Percentiles rank a stretch among this genome's conserved stretches.
Conservation (phyloP, 2,113 vertebrate genomes). For the Cyrtonyx montezumae region DNA sequence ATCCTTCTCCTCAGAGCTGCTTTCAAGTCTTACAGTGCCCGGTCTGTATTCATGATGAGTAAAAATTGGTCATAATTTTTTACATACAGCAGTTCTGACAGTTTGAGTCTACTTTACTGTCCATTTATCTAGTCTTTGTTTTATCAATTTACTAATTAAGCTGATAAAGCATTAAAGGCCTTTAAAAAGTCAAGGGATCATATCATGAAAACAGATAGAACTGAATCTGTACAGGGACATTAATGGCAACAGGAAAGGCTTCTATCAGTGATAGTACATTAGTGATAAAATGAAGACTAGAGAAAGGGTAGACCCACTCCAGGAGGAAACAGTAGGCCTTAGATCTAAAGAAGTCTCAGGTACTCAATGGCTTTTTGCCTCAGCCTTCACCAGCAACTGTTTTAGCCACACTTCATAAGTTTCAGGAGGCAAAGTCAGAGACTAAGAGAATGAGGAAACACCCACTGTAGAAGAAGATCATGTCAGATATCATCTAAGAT, state of each 20-base stretch:
- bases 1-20: no score
- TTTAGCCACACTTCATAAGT: no score
- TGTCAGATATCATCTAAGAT: not conserved
- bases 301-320: not conserved
- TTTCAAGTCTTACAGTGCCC: no score
- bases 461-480: not conserved
- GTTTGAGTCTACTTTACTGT: not conserved
- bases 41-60: no score
- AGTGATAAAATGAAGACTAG: not conserved
- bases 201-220: no score
- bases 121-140: not conserved
- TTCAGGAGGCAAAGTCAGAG: not conserved
- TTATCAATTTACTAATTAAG: not conserved
- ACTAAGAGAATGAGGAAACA: not conserved
- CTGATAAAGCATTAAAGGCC: not conserved
- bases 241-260: not conserved
- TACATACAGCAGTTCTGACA: not conserved
- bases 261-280: not conserved
- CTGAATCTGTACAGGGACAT: not conserved
- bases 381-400: not conserved
- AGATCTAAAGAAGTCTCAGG: not conserved
- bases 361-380: not conserved
- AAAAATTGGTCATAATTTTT: not conserved
- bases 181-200: not conserved
- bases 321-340: not conserved